Base-by-base conservation (phyloP, 2,888 invertebrate genomes). In the Tipula vernalis region DNA sequence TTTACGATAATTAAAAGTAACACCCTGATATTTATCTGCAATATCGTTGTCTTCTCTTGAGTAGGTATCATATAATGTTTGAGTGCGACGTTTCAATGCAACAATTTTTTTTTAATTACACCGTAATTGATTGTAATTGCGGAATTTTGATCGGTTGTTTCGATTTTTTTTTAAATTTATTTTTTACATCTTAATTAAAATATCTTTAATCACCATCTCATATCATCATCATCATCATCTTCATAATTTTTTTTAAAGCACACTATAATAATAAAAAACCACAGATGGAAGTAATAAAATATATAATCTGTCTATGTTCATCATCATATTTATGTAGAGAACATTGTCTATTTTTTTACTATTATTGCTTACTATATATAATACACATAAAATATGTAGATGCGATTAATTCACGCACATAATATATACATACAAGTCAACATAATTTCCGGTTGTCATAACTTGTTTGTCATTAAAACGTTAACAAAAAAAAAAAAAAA, bases 361-460 rank as follows among this genome's bases (percentile, higher is more conserved):
- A 71, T 71, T 71, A 71, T 71, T 71, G 71, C 71, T 71, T 71
- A 71, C 71, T 71, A 12, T 28, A 28, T 2, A 28, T 28, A 28
- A 28, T 71, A n/a, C n/a, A n/a, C n/a, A 28, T 71, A 51, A 12
- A 28, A 51, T 8, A 51, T 51, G n/a, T 71, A 71, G 18, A 71
- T 18, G 71, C 71, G 71, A 71, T 71, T 71, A 71, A 71, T 71
- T 71, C 71, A 71, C 71, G 71, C 71, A 71, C 28, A 71, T 71
- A 6, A 28, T 71, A 28, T 51, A 51, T 51, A 51, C 28, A 71
- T 71, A 71, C 71, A 71, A 71, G 71, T 71, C 71, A 71, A 71
- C 71, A 71, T 71, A 71, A 71, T 71, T 71, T 71, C 71, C 71
- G 71, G 71, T 71, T 71, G 71, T 71, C 71, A 71, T 71, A 71